Base-by-base conservation (phyloP, 2,888 invertebrate genomes). In the Caenorhabditis sulstoni region DNA sequence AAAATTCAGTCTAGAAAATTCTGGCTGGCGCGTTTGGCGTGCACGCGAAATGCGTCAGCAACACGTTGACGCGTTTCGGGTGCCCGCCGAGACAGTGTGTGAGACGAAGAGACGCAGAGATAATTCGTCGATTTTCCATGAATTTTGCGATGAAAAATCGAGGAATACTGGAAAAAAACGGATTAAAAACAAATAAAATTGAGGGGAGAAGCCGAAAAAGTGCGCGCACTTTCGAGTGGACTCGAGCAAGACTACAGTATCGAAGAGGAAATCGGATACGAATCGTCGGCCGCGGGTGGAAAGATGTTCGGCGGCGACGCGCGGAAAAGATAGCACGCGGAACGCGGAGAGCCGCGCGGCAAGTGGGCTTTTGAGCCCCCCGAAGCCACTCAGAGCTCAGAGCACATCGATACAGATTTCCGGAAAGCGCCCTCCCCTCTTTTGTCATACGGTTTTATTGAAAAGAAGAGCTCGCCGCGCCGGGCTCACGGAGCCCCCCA, bases 201-300 rank as follows among this genome's bases (percentile, higher is more conserved):
- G 1, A 8, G 53, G 22, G 49, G 12, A 49, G 12, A 49, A 22
- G 18, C 1, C 11, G 3, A 49, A 22, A 37, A 35, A 35, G 8
- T 29, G 47, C 20, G 53, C 53, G 37, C 35, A 53, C 53, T 53
- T 53, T 53, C 37, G 35, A 53, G 53, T 53, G 53, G 29, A 29
- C 3, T 29, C 7, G 29, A 29, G 29, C 29, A 29, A 3, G 29
- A 29, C 16, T 58, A 58, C 58, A n/a, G 45, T 68, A 50, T 52
- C 52, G 65, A 18, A 52, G 7, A 23, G 18, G 73, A 73, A 73
- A 73, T 73, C 64, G 73, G 73, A 71, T 71, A 71, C 35, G 29
- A 29, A 29, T 29, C 29, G 29, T 3, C 29, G 29, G 29, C 29
- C 7, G 4, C 29, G 29, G 7, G 29, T 3, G 3, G 7, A 29